A percentile compares a stretch with the other conserved stretches of the same genome.
Evolutionary conservation across 2,797 vertebrate species (phyloP).

Genomic region (Girardinus metallicus): DNA sequence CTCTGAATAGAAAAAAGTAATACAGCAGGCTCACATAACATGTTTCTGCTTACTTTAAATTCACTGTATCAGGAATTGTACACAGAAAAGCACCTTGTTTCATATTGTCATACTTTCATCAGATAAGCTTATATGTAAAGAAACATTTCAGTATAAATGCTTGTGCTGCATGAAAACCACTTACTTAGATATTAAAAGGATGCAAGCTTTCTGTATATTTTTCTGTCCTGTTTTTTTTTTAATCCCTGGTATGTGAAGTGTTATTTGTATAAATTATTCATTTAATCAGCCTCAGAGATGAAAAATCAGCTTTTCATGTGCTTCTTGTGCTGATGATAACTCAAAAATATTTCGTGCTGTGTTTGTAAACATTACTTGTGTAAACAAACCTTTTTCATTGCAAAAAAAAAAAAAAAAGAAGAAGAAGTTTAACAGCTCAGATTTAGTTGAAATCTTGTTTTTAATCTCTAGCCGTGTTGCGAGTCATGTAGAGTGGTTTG

Average conservation of each 20-base stretch:
- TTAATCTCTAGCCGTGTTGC: conserved; percentile 36
- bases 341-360: conserved; percentile 54
- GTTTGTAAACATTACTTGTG: conserved; percentile 54
- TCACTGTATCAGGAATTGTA: conserved; percentile 1
- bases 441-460: conserved; percentile 32
- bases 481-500: conserved; percentile 8
- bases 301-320: conserved; percentile 60
- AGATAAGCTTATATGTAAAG: background rate
- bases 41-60: conserved; percentile 3
- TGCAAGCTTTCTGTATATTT: conserved; percentile 30
- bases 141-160: background rate
- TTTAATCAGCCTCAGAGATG: conserved; percentile 48
- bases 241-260: conserved; percentile 42
- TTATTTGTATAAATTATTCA: conserved; percentile 72
- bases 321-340: conserved; percentile 58
- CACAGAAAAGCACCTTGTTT: conserved; percentile 2
- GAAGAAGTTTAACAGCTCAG: conserved; percentile 36
- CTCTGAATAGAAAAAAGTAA: conserved; percentile 13
- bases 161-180: conserved; percentile 2
- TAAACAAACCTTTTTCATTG: conserved; percentile 61
- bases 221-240: conserved; percentile 41
- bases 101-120: background rate
- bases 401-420: conserved; percentile 20
- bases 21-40: conserved; percentile 19
- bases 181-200: conserved; percentile 25